Percentiles rank a stretch among this genome's conserved stretches.
Conservation (phyloP, 2,888 invertebrate genomes). For the Tolmerus cingulatus region DNA sequence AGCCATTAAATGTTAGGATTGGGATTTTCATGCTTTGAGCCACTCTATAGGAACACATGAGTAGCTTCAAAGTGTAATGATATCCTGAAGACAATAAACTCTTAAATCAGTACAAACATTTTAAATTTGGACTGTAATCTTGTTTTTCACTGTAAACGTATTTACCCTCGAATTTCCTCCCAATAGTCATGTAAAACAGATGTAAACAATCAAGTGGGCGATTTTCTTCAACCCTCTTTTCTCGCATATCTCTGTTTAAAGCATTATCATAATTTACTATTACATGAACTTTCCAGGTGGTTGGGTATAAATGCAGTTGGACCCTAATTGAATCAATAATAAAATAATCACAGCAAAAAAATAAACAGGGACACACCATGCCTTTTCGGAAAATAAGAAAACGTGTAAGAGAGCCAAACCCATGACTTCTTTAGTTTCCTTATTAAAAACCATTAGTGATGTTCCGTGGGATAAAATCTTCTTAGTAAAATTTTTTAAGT, state of each 20-base stretch:
- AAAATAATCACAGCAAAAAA: background rate
- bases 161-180: background rate
- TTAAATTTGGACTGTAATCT: too few relatives aligned
- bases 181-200: background rate
- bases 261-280: background rate
- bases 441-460: background rate
- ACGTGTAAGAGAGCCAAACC: background rate
- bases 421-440: background rate
- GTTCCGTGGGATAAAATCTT: background rate
- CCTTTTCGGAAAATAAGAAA: background rate
- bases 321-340: background rate
- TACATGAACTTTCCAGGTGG: background rate
- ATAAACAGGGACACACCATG: background rate
- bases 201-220: background rate
- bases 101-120: background rate
- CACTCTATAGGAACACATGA: background rate
- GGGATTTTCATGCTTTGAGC: conserved; percentile 9
- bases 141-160: background rate
- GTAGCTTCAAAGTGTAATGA: background rate
- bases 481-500: background rate
- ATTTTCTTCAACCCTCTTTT: background rate
- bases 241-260: background rate
- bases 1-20: background rate
- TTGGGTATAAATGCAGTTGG: background rate
- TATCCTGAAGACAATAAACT: background rate